phyloP scores from a whole-genome alignment of 1,140 invertebrate species.

The Batillaria attramentaria region DNA sequence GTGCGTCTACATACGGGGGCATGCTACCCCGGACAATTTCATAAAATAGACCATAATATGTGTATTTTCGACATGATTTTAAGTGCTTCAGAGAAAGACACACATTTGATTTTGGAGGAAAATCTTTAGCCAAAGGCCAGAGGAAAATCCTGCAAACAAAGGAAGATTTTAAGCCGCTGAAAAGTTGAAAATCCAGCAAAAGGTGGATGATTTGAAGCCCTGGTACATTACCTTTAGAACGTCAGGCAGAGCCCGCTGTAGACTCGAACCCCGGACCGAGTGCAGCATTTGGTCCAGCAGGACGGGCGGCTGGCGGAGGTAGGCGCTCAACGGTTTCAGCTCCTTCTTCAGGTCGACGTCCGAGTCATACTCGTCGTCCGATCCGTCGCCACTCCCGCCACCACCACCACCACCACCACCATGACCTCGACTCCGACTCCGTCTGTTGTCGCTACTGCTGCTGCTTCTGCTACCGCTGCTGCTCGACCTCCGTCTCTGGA shows the following conservation, averaged over 20 bases:
- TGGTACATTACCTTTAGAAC: conserved; percentile 59
- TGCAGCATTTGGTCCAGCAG: conserved; percentile 68
- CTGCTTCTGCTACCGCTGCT: neutral
- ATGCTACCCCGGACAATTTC: too few species aligned
- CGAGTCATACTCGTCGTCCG: conserved; percentile 54
- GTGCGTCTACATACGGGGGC: too few species aligned
- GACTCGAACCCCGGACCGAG: conserved; percentile 59
- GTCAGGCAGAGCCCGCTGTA: conserved; percentile 65
- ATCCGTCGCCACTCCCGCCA: neutral
- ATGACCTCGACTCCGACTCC: neutral
- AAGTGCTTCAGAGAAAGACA: too few species aligned
- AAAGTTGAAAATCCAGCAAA: too few species aligned
- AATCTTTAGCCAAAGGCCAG: too few species aligned
- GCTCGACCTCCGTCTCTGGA: too few species aligned
- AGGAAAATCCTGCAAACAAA: too few species aligned
- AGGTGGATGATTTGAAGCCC: too few species aligned
- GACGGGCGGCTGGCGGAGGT: conserved; percentile 56
- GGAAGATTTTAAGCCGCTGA: too few species aligned
- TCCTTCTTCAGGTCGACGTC: conserved; percentile 65
- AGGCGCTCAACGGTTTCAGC: conserved; percentile 61
- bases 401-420: too few species aligned
- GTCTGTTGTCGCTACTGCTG: neutral
- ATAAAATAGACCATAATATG: neutral
- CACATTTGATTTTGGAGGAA: too few species aligned
- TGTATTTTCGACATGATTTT: neutral